A percentile compares a stretch with the other conserved stretches of the same genome.
These are phyloP conservation scores for Dioctria rufipes DNA, from an alignment of 2,888 invertebrate genomes.

Conservation along the genomic window DNA sequence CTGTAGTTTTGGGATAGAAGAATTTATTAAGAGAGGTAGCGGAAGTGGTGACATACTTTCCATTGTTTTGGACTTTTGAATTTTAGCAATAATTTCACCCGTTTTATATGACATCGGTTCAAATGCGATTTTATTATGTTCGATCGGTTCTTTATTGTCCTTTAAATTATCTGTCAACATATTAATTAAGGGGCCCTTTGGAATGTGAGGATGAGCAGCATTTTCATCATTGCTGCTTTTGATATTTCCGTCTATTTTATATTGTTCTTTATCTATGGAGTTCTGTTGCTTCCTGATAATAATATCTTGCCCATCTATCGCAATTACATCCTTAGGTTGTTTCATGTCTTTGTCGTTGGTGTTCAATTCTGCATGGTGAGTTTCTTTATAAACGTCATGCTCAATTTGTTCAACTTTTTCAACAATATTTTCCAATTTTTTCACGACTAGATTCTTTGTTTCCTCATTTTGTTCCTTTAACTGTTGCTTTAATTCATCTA, in stretches of 20 bases:
- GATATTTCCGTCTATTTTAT: background rate
- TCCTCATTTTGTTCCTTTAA: slow-evolving; percentile 69
- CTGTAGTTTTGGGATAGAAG: slow-evolving; percentile 60
- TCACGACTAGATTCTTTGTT: slow-evolving; percentile 66
- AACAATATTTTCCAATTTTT: slow-evolving; percentile 66
- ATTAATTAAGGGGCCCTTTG: slow-evolving; percentile 63
- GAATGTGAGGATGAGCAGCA: background rate
- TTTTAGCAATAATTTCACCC: slow-evolving; percentile 63
- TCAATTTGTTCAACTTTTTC: slow-evolving; percentile 71
- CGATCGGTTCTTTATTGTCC: slow-evolving; percentile 52
- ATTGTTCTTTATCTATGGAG: background rate
- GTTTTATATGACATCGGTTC: slow-evolving; percentile 68
- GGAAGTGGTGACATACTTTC: slow-evolving; percentile 66
- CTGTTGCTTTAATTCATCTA: slow-evolving; percentile 72
- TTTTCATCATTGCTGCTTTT: background rate
- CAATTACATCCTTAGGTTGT: background rate
- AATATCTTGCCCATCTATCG: too few relatives aligned
- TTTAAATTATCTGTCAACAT: slow-evolving; percentile 64
- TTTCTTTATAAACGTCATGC: slow-evolving; percentile 72
- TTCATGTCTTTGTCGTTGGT: background rate
- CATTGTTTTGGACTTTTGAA: slow-evolving; percentile 56
- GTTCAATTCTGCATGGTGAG: background rate
- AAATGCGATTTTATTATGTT: slow-evolving; percentile 60
- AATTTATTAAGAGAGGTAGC: slow-evolving; percentile 66
- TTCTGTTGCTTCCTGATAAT: background rate